Evolutionary conservation across 2,113 vertebrate genomes (phyloP).

Genomic region (Craseonycteris thonglongyai): DNA sequence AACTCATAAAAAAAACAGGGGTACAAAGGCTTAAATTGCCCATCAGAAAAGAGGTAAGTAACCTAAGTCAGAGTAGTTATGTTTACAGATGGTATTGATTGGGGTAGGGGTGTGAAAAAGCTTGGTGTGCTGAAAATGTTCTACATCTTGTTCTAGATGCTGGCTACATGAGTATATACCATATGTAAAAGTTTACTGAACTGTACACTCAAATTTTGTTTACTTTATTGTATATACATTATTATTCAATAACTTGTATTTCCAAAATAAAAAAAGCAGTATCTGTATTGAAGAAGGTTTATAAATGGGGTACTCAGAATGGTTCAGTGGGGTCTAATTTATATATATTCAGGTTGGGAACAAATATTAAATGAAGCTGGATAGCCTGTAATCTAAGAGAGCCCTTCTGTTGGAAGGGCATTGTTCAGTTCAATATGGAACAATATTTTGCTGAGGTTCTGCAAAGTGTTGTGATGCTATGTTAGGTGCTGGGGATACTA

Average conservation of each 20-base stretch:
- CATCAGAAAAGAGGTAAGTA: neutral
- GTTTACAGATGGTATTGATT: neutral
- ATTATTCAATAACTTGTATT: neutral
- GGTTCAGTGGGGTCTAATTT: neutral
- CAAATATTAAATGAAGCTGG: neutral
- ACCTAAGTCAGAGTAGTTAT: neutral
- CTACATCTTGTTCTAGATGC: neutral
- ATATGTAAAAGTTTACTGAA: neutral
- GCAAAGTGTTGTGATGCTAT: neutral
- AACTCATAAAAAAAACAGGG: neutral
- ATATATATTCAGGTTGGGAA: neutral
- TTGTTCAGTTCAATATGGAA: neutral
- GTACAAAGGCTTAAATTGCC: neutral
- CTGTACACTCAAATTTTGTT: neutral
- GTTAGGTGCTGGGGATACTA: neutral
- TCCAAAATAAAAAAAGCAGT: neutral
- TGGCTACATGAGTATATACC: neutral
- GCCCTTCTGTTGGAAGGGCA: neutral
- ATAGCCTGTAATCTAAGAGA: neutral
- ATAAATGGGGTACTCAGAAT: neutral
- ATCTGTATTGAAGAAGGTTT: neutral
- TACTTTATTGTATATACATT: neutral
- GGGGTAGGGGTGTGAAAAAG: neutral
- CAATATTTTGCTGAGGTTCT: neutral
- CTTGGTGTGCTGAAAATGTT: neutral